These are phyloP conservation scores for Nycticebus coucang DNA, from an alignment of 2,113 vertebrate genomes.

Conservation along the genomic window DNA sequence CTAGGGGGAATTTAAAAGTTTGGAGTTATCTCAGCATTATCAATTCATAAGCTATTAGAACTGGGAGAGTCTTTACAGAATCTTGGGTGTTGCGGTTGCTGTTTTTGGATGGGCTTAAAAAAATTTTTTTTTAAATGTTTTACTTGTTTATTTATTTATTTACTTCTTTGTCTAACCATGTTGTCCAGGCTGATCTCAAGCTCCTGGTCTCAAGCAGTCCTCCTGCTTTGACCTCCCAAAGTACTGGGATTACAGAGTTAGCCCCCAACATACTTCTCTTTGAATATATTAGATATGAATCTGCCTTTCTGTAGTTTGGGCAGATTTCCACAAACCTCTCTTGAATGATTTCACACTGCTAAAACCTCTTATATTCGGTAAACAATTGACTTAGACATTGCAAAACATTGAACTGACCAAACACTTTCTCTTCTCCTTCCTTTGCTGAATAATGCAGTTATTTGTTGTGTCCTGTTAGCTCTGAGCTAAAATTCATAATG, in stretches of 20 bases:
- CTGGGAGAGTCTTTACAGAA: background rate
- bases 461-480: background rate
- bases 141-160: background rate
- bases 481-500: slow-evolving; percentile 39
- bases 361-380: background rate
- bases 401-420: background rate
- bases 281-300: background rate
- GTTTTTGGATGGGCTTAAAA: too few relatives aligned
- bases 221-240: background rate
- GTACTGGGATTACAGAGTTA: background rate
- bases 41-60: slow-evolving; percentile 13
- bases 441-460: background rate
- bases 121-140: background rate
- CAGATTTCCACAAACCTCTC: background rate
- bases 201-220: background rate
- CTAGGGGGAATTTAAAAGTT: background rate
- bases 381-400: background rate
- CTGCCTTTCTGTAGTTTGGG: background rate
- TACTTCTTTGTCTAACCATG: background rate
- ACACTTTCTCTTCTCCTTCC: background rate
- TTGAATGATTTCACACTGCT: background rate
- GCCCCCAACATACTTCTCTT: background rate
- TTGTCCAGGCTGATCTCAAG: background rate
- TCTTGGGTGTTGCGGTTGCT: background rate
- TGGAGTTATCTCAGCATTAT: background rate